Evolutionary conservation across 64 coral and sea anemone species (phyloP), one percentile per base, ranked within the genome.

Genomic region (Porites lutea): DNA sequence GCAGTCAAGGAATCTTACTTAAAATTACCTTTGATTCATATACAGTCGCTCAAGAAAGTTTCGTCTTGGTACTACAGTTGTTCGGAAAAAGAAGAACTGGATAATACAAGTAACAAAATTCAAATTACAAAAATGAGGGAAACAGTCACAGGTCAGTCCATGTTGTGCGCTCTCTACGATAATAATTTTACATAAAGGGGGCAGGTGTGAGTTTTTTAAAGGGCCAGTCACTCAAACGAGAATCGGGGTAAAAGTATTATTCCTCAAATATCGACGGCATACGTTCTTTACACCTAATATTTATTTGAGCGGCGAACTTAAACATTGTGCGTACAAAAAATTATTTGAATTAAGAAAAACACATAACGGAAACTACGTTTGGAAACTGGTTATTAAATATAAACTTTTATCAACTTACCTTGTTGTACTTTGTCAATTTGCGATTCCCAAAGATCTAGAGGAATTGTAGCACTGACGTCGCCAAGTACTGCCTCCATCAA

Each of bases 381-480:
- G 45, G 46, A 9, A 78, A 57, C n/a, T 78, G 75, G 75, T 50
- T 21, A 78, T 8, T 58, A 55, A 78, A 78, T 78, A 57, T 82
- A 48, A 82, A 82, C 59, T 79, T 71, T 72, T 55, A 90, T 0
- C 37, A 73, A 80, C 88, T 90, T 90, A 90, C 75, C 64, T 54
- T 53, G 59, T 82, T 90, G 19, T 67, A 93, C 55, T 68, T 68
- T 80, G 58, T 67, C 59, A 48, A 93, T 93, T 0, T 71, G 91
- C 2, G 83, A 78, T 73, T 93, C 91, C 91, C 84, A 93, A 18
- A 93, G 4, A 65, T 93, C 91, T 2, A 88, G 46, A 45, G 75
- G 77, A n/a, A 93, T 93, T n/a, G 59, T 88, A 46, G 3, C 73
- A 59, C n/a, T 79, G 19, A 49, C 50, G 64, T 93, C 83, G 52